Percentiles rank a stretch among this genome's conserved stretches.
Evolutionary conservation across 2,888 invertebrate species (phyloP).

Genomic region (Girardia tigrina): DNA sequence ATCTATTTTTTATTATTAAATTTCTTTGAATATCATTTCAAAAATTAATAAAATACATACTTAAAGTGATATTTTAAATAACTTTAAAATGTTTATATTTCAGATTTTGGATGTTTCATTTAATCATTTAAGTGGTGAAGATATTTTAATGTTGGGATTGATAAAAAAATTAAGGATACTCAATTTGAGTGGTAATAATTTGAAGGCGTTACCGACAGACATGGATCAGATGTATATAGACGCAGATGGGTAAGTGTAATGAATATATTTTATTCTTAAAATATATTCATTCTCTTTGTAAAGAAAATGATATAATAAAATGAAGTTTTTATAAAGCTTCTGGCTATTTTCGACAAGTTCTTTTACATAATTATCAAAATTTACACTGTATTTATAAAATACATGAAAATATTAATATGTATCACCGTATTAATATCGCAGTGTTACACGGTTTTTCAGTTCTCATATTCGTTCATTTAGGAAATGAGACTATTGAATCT

Average conservation of each 20-base stretch:
- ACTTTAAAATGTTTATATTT: slow-evolving; percentile 31
- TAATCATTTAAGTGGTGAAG: slow-evolving; percentile 47
- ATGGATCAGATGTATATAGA: slow-evolving; percentile 42
- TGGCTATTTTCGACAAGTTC: too few relatives aligned
- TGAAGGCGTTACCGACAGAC: slow-evolving; percentile 43
- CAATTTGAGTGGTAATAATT: slow-evolving; percentile 46
- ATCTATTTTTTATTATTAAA: too few relatives aligned
- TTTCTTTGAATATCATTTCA: background rate
- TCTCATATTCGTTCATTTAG: too few relatives aligned
- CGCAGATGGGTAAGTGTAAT: slow-evolving; percentile 39
- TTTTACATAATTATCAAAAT: too few relatives aligned
- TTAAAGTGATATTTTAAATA: background rate
- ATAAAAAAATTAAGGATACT: slow-evolving; percentile 44
- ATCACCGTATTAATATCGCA: too few relatives aligned
- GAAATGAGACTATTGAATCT: too few relatives aligned
- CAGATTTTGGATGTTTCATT: slow-evolving; percentile 48
- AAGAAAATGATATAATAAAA: too few relatives aligned
- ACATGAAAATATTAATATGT: too few relatives aligned
- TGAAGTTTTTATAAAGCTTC: too few relatives aligned
- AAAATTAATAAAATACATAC: background rate
- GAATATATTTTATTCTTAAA: background rate
- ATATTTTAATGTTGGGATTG: slow-evolving; percentile 44
- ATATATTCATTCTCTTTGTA: too few relatives aligned
- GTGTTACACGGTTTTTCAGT: too few relatives aligned
- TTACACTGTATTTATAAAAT: too few relatives aligned